Conservation (phyloP, 2,113 vertebrate species). For the Urocynchramus pylzowi region DNA sequence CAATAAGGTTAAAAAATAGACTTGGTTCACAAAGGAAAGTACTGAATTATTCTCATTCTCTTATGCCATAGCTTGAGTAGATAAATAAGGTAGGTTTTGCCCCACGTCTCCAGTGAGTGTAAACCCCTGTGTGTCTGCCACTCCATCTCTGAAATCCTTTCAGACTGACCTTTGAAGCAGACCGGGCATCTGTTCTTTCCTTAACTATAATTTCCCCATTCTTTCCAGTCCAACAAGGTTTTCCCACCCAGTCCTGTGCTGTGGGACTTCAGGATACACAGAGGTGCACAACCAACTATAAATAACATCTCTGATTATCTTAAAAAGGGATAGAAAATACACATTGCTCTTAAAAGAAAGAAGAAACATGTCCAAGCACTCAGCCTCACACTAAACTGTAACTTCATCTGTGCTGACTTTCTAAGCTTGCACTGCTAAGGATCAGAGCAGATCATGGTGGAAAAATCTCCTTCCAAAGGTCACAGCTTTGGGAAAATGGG, state of each 20-base stretch:
- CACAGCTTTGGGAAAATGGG: neutral
- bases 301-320: slow-evolving; percentile 41
- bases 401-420: slow-evolving; percentile 33
- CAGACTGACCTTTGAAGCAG: neutral
- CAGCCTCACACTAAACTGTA: slow-evolving; percentile 49
- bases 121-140: slow-evolving; percentile 5
- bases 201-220: neutral
- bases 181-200: neutral
- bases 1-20: slow-evolving; percentile 51
- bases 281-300: slow-evolving; percentile 47
- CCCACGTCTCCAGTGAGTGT: slow-evolving; percentile 3
- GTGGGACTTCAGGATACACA: slow-evolving; percentile 48
- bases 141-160: neutral
- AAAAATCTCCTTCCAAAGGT: slow-evolving; percentile 22
- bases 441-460: slow-evolving; percentile 20
- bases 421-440: neutral
- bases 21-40: slow-evolving; percentile 52
- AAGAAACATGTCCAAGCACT: slow-evolving; percentile 41
- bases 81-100: slow-evolving; percentile 17
- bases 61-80: slow-evolving; percentile 20
- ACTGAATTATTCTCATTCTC: slow-evolving; percentile 45
- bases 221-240: slow-evolving; percentile 16
- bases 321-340: slow-evolving; percentile 41
- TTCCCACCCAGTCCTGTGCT: slow-evolving; percentile 15
- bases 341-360: slow-evolving; percentile 23